phyloP scores from a whole-genome alignment of 2,113 vertebrate genomes.

The Aplodontia rufa region DNA sequence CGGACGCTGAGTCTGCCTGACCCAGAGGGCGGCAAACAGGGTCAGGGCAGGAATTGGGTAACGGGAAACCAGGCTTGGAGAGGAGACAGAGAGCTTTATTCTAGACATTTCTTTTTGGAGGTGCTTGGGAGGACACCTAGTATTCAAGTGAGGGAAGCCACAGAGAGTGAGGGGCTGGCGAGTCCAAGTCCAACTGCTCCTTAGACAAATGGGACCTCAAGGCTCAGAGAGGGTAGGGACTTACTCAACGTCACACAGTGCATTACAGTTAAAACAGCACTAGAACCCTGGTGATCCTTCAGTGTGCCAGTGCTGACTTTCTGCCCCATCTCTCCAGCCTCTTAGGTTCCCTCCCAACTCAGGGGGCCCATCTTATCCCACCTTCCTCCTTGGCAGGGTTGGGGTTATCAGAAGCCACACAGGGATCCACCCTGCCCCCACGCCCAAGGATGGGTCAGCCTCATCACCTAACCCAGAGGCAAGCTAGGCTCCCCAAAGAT shows the following conservation, averaged over 20 bases:
- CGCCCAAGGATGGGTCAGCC: conserved; percentile 6
- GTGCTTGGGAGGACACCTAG: not conserved
- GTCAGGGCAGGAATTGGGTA: conserved; percentile 27
- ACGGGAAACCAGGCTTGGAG: not conserved
- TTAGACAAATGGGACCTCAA: not conserved
- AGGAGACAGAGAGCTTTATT: not conserved
- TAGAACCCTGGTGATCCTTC: not conserved
- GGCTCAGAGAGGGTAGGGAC: not conserved
- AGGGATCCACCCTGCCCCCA: not conserved
- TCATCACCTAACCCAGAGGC: not conserved
- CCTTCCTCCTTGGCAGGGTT: not conserved
- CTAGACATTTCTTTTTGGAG: conserved; percentile 33
- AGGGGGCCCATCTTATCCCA: conserved; percentile 46
- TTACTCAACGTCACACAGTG: not conserved
- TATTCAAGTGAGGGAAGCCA: not conserved
- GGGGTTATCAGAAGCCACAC: conserved; percentile 64
- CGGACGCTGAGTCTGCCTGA: not conserved
- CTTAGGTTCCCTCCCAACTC: not conserved
- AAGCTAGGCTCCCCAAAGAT: not conserved
- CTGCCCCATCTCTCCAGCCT: not conserved
- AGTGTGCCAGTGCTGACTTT: not conserved
- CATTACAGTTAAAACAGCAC: not conserved
- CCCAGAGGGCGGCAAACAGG: not conserved
- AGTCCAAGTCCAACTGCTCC: not conserved
- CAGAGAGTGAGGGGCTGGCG: not conserved